Percentiles rank a stretch among this genome's conserved stretches.
These are phyloP conservation scores for Trichosurus vulpecula DNA, from an alignment of 2,797 vertebrate species.

Conservation along the genomic window DNA sequence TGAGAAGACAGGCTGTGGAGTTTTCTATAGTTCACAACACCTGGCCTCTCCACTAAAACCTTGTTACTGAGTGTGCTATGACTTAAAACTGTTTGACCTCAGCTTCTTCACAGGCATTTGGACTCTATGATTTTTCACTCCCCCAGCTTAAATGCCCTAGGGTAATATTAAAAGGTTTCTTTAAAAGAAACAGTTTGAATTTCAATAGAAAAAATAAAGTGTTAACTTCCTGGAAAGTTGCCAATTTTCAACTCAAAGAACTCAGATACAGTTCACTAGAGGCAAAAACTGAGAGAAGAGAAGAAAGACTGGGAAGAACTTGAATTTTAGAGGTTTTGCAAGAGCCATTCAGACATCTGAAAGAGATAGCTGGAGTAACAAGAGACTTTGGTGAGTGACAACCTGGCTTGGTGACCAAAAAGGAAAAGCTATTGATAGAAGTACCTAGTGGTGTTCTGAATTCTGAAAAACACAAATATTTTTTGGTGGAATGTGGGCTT, in stretches of 20 bases:
- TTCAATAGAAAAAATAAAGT: background rate
- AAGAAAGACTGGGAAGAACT: background rate
- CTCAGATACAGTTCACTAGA: background rate
- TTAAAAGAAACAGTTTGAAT: background rate
- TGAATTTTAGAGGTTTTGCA: background rate
- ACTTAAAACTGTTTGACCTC: background rate
- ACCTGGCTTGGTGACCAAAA: background rate
- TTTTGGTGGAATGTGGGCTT: background rate
- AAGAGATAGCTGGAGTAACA: background rate
- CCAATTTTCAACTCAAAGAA: background rate
- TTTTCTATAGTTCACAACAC: no score
- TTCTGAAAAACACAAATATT: background rate
- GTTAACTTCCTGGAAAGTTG: background rate
- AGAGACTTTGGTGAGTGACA: no score
- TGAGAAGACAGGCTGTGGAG: background rate
- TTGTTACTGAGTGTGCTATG: accelerated
- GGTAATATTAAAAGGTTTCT: background rate
- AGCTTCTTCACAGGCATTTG: accelerated
- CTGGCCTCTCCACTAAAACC: no score
- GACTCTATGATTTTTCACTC: background rate
- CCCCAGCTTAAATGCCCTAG: background rate
- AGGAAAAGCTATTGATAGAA: background rate
- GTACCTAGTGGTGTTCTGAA: no score
- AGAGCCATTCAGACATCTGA: background rate
- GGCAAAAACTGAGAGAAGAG: background rate